Base-by-base conservation (phyloP, 2,797 vertebrate genomes). In the Leucoraja ocellata region DNA sequence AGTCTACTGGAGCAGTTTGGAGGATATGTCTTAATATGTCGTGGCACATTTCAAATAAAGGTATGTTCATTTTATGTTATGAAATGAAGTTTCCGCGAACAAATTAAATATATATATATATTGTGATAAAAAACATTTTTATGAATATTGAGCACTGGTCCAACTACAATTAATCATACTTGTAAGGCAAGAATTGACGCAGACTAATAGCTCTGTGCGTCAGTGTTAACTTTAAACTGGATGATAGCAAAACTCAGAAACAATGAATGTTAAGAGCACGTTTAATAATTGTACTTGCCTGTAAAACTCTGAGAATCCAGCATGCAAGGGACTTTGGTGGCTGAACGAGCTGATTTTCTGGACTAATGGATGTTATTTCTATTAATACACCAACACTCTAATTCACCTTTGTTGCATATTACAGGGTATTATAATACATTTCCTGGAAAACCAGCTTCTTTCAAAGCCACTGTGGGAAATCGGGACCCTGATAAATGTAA, bases 1-100 rank as follows among this genome's bases (percentile, higher is more conserved):
- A 97, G 97, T 95, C 96, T 98, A 94, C 95, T 98, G 95, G 96
- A 98, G 95, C 97, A 98, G 96, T 97, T 97, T 71, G 95, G 97
- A 18, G 96, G 97, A 77, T 98, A 97, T 93, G 54, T 95, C 93
- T 94, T 98, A 94, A 94, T 95, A 84, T 98, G 97, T 93, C 94
- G 96, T 94, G 97, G 98, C 83, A 97, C 96, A 93, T 95, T 97
- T 94, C 96, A 97, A 96, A 97, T 98, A 91, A n/a, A 97, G 97
- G 97, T 98, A 95, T 95, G 96, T 94, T 46, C 36, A 93, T 54
- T 16, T 65, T 54, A 18, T 23, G 28, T 83, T 68, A 5, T 73
- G n/a, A 28, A 0, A 25, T 21, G 76, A 8, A 32, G 36, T 79
- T 63, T 79, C 32, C 9, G 9, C 8, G 28, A 68, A 84, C 65